Conservation (phyloP, 2,797 vertebrate genomes). For the Pangasius larnaudii region DNA sequence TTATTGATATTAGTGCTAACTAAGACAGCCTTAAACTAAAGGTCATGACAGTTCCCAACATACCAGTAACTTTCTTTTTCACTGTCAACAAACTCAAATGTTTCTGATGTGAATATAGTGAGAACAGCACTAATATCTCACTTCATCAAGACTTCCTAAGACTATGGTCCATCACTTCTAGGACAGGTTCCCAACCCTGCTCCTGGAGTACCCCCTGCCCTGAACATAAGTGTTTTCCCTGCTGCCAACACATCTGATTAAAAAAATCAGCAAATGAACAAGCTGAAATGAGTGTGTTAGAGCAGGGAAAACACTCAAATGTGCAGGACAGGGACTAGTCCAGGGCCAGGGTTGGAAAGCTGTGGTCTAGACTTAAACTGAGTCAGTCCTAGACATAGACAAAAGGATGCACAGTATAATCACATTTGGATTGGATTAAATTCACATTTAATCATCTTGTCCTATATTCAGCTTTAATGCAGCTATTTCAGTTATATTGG, state of each 20-base stretch:
- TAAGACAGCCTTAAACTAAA: not conserved
- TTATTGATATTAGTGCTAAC: not conserved
- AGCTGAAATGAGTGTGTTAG: not conserved
- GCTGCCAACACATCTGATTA: not conserved
- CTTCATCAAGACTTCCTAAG: not conserved
- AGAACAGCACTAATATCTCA: not conserved
- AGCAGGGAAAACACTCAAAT: not conserved
- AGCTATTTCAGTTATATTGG: too few relatives aligned
- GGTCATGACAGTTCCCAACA: not conserved
- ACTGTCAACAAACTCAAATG: not conserved
- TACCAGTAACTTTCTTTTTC: not conserved
- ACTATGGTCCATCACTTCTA: not conserved
- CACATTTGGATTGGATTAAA: not conserved
- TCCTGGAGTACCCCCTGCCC: not conserved
- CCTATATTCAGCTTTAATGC: not conserved
- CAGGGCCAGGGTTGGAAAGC: not conserved
- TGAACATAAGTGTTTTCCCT: not conserved
- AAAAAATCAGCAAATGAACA: not conserved
- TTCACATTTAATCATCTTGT: not conserved
- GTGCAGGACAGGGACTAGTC: not conserved
- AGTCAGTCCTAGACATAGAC: not conserved
- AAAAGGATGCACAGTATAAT: not conserved
- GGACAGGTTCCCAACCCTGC: not conserved
- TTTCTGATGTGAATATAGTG: not conserved
- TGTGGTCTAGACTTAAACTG: not conserved